Evolutionary conservation across 2,888 invertebrate species (phyloP).

Genomic region (Portevinia maculata): DNA sequence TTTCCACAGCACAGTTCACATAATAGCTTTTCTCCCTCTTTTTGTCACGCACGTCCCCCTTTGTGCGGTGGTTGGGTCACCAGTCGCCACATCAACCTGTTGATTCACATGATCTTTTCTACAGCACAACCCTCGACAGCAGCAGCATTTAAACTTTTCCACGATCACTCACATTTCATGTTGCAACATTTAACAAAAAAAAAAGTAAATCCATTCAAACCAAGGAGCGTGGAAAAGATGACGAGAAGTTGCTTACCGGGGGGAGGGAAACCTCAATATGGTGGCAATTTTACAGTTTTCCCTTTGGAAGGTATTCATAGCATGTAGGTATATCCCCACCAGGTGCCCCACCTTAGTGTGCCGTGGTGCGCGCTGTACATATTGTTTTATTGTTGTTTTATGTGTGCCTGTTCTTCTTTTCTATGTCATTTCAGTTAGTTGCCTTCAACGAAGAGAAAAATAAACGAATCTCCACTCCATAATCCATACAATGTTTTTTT

Average conservation of each 20-base stretch:
- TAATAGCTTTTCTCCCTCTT: constrained; percentile 1
- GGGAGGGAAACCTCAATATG: constrained; percentile 68
- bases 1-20: constrained; percentile 28
- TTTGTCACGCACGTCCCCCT: constrained; percentile 4
- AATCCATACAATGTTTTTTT: constrained; percentile 62
- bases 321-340: constrained; percentile 69
- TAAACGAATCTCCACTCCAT: constrained; percentile 62
- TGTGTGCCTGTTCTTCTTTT: constrained; percentile 70
- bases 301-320: constrained; percentile 73
- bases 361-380: constrained; percentile 25
- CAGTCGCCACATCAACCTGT: constrained; percentile 65
- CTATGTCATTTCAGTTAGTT: constrained; percentile 73
- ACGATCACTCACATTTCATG: constrained; percentile 48
- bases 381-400: constrained; percentile 21
- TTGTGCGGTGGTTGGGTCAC: constrained; percentile 22
- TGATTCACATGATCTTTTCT: constrained; percentile 59
- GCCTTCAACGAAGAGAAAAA: constrained; percentile 57
- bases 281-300: constrained; percentile 73
- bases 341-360: constrained; percentile 69
- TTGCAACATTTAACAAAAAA: constrained; percentile 54
- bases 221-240: constrained; percentile 18
- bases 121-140: constrained; percentile 34
- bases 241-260: constrained; percentile 13
- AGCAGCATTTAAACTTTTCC: constrained; percentile 34
- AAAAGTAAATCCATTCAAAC: constrained; percentile 55